A percentile compares a stretch with the other conserved stretches of the same genome.
Conservation (phyloP, 2,888 invertebrate genomes). For the Orchesella flavescens region DNA sequence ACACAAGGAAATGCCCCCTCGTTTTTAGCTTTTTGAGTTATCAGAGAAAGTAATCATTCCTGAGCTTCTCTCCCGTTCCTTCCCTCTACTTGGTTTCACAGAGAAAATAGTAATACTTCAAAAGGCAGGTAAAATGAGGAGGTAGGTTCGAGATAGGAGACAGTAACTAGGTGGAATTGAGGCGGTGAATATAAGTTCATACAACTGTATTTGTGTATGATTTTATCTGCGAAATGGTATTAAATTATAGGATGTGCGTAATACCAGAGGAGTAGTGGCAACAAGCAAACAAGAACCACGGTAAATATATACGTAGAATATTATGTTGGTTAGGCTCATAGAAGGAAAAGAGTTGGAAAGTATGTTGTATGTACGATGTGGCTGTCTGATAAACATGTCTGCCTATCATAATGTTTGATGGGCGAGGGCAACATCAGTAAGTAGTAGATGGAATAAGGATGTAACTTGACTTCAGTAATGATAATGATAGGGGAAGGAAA, state of each 20-base stretch:
- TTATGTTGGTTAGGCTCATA: too few species aligned
- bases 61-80: conserved; percentile 6
- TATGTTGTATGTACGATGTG: too few species aligned
- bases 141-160: not conserved
- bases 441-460: too few species aligned
- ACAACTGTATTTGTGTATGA: conserved; percentile 10
- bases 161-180: not conserved
- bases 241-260: not conserved
- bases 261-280: not conserved
- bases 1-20: not conserved
- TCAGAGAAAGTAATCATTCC: conserved; percentile 21
- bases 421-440: too few species aligned
- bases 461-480: too few species aligned
- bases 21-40: conserved; percentile 1
- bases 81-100: not conserved
- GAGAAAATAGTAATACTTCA: conserved; percentile 2
- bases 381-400: too few species aligned
- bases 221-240: conserved; percentile 7
- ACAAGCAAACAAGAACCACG: too few species aligned
- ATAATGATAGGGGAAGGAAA: too few species aligned
- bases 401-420: too few species aligned
- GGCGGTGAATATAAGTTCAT: not conserved
- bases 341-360: too few species aligned
- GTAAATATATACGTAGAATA: too few species aligned
- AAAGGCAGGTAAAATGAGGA: conserved; percentile 7